Base-by-base conservation (phyloP, 2,888 invertebrate genomes). In the Melanchra persicariae region DNA sequence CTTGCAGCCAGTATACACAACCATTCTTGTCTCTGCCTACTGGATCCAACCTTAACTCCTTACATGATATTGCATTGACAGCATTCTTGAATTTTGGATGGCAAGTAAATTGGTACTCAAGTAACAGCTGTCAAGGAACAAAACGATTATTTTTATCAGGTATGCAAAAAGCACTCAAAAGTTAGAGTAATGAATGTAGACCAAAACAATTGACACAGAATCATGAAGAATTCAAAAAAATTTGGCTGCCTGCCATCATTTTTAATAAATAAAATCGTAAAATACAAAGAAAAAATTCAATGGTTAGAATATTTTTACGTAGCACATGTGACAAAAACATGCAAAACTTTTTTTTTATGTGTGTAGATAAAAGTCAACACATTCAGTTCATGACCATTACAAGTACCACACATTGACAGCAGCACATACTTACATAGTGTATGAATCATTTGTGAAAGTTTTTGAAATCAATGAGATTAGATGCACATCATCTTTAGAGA, bases 81-180 rank as follows among this genome's bases (percentile, higher is more conserved):
- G 98, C 97, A 79, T 97, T 97, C 92, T 99, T 99, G 94, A 99
- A 99, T 93, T 98, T 99, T 26, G 97, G 96, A 95, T 99, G 99
- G 87, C 97, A 97, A 91, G 99, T 99, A 96, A 99, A 99, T 93
- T 99, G 99, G 87, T 97, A 97, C 94, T 99, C 99, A 78, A 99
- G 95, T 70, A 99, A 96, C 89, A 98, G 97, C 98, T 99, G 94
- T 10, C 96, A 93, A 85, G 74, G 61, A 62, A 65, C 30, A 77
- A 64, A 26, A 73, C 30, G 34, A 26, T 10, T 10, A 0, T 30
- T 26, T 47, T 24, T 45, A 34, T 10, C 22, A 1, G 3, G 10
- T 22, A 12, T 30, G 3, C 37, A 34, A 26, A 22, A 49, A 24
- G 3, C 24, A 60, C 15, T 22, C 2, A 49, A 22, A 64, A 59